These are phyloP conservation scores for Coelogynopora nodosa DNA, from an alignment of 2,888 invertebrate species.

Conservation along the genomic window DNA sequence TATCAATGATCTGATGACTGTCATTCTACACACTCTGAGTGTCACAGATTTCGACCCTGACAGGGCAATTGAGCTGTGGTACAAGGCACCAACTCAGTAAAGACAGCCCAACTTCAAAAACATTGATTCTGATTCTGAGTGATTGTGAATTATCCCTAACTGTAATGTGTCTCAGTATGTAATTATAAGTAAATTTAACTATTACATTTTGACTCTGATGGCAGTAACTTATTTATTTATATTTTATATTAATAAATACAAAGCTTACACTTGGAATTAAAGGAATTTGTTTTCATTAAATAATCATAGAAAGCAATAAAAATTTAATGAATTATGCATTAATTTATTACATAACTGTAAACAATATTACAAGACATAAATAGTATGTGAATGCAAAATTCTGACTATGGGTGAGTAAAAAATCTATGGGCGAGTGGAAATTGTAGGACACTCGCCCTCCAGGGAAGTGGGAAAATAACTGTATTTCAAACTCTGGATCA, in stretches of 20 bases:
- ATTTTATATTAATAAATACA: conserved; percentile 25
- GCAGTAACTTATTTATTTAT: conserved; percentile 19
- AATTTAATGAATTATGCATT: not conserved
- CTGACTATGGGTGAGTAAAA: too few species aligned
- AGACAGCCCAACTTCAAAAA: conserved; percentile 15
- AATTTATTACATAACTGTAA: not conserved
- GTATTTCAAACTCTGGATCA: not conserved
- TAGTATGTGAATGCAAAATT: not conserved
- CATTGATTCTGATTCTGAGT: conserved; percentile 17
- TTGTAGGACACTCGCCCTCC: too few species aligned
- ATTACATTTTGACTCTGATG: not conserved
- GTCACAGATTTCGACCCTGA: conserved; percentile 24
- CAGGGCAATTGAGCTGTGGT: conserved; percentile 27
- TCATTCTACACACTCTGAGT: not conserved
- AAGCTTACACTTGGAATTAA: conserved; percentile 20
- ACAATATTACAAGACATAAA: not conserved
- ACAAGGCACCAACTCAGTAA: conserved; percentile 5
- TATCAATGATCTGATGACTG: conserved; percentile 13
- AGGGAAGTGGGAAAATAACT: not conserved
- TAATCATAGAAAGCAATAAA: not conserved
- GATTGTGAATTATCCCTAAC: conserved; percentile 19
- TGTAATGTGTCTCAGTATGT: conserved; percentile 16
- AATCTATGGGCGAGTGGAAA: too few species aligned
- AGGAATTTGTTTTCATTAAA: conserved; percentile 24
- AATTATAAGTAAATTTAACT: conserved; percentile 27